Conservation (phyloP, 2,113 vertebrate species). For the rabbit (Oryctolagus cuniculus) region mOryCun1.1 NC_091432.1:18104001-18104500, state of each 20-base stretch:
- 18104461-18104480: neutral
- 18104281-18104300: neutral
- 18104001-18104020: neutral
- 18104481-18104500: neutral
- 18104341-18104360: constrained; percentile 29
- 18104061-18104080: constrained; percentile 41
- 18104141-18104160: neutral
- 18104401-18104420: constrained; percentile 60
- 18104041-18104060: constrained; percentile 27
- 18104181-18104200: constrained; percentile 12
- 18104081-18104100: neutral
- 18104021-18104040: neutral
- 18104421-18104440: constrained; percentile 58
- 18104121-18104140: neutral
- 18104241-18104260: neutral
- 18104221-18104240: neutral
- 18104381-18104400: constrained; percentile 72
- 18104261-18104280: neutral
- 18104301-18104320: constrained; percentile 37
- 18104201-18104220: neutral
- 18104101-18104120: constrained; percentile 24
- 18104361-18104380: constrained; percentile 73
- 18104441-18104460: neutral
- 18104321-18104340: constrained; percentile 29
- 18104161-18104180: neutral